phyloP scores from a whole-genome alignment of 1,140 invertebrate species.

The Danaus plexippus region DNA sequence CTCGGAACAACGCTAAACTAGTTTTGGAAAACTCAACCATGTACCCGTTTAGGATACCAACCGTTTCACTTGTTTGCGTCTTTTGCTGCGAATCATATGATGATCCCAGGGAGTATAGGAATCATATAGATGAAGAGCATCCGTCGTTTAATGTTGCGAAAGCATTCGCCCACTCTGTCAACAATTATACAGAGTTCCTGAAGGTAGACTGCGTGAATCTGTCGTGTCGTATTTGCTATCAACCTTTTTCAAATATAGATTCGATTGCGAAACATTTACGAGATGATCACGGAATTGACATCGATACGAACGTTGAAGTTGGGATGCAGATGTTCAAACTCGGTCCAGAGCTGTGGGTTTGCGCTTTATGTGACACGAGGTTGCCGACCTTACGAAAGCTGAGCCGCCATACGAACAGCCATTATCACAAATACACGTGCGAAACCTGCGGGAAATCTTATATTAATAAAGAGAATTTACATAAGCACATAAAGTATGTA shows the following conservation, averaged over 20 bases:
- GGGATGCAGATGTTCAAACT: constrained; percentile 47
- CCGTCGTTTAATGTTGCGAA: constrained; percentile 34
- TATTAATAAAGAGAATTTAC: constrained; percentile 35
- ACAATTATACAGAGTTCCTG: constrained; percentile 36
- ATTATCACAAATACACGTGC: constrained; percentile 49
- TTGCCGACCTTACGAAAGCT: constrained; percentile 35
- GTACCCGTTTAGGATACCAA: constrained; percentile 49
- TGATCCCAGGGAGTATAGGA: constrained; percentile 37
- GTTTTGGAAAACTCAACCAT: constrained; percentile 50
- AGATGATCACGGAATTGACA: constrained; percentile 30
- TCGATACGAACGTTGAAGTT: constrained; percentile 34
- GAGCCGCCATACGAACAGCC: constrained; percentile 41
- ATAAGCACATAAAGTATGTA: constrained; percentile 29
- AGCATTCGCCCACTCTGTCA: constrained; percentile 39
- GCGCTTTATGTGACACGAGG: constrained; percentile 31
- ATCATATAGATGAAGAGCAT: constrained; percentile 38
- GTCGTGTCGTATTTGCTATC: constrained; percentile 32
- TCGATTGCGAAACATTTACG: constrained; percentile 32
- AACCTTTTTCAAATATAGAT: constrained; percentile 26
- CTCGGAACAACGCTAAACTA: constrained; percentile 46
- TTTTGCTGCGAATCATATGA: constrained; percentile 46
- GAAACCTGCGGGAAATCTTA: constrained; percentile 52
- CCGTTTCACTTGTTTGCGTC: constrained; percentile 43
- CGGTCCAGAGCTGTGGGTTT: constrained; percentile 35
- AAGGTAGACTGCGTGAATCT: constrained; percentile 51